Conservation (phyloP, 2,113 vertebrate genomes). For the Rhinogobius similis region DNA sequence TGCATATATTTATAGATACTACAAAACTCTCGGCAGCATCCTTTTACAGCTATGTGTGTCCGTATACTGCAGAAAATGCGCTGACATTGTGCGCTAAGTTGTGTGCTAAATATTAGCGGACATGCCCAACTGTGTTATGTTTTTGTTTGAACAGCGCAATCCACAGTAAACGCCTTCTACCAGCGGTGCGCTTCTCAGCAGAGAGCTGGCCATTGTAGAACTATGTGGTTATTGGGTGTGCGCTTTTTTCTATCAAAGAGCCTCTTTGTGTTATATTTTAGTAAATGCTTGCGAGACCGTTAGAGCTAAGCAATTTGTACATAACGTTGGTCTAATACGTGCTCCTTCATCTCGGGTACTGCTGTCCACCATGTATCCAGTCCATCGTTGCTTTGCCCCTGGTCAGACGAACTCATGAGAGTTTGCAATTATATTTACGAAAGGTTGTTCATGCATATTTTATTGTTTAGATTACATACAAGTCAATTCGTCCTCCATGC, state of each 20-base stretch:
- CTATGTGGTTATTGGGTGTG: not conserved
- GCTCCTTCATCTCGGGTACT: not conserved
- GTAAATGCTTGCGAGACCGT: not conserved
- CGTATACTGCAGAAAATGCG: constrained; percentile 10
- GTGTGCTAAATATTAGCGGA: constrained; percentile 39
- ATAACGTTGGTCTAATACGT: not conserved
- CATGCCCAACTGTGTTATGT: not conserved
- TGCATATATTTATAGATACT: not conserved
- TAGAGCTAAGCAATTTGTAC: no score
- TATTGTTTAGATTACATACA: constrained; percentile 44
- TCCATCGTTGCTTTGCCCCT: not conserved
- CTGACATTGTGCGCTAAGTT: constrained; percentile 48
- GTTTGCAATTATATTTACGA: constrained; percentile 13
- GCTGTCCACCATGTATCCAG: not conserved
- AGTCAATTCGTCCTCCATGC: constrained; percentile 40
- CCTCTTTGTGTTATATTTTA: not conserved
- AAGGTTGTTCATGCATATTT: constrained; percentile 62
- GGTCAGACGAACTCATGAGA: not conserved
- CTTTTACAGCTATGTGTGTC: not conserved
- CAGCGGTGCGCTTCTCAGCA: not conserved
- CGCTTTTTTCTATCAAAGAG: not conserved
- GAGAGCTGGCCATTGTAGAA: not conserved
- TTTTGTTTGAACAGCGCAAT: constrained; percentile 2
- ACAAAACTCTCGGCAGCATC: not conserved
- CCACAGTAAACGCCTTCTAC: constrained; percentile 8